Percentiles rank a stretch among this genome's conserved stretches.
Evolutionary conservation across 2,797 vertebrate species (phyloP).

Genomic region (Crax fasciolata): DNA sequence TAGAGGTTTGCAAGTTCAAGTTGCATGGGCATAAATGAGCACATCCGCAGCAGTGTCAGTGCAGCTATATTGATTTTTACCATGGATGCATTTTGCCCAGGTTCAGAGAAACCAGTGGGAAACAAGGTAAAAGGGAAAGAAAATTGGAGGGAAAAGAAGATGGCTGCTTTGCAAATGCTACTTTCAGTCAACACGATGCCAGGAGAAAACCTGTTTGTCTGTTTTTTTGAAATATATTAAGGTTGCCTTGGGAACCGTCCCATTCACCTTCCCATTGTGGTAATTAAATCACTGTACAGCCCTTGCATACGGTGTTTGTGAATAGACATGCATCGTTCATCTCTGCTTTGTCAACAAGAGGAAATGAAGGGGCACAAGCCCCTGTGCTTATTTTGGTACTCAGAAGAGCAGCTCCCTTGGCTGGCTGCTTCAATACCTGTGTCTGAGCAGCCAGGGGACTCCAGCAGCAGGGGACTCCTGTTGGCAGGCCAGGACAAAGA

Average conservation of each 20-base stretch:
- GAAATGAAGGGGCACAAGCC: background rate
- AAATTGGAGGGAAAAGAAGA: background rate
- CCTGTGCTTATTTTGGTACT: background rate
- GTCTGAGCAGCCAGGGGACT: background rate
- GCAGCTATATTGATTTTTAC: background rate
- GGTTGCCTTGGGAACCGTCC: constrained; percentile 46
- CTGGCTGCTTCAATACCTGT: background rate
- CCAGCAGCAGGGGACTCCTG: background rate
- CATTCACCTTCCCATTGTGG: background rate
- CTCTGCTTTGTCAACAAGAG: background rate
- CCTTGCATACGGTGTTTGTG: background rate
- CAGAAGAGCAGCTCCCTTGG: background rate
- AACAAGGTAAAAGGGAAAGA: background rate
- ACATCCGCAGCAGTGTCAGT: background rate
- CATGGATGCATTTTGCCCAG: background rate
- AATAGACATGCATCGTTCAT: background rate
- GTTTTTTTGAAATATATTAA: background rate
- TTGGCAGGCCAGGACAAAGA: background rate
- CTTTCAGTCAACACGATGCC: background rate
- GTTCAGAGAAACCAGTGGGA: background rate
- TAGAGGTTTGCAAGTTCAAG: background rate
- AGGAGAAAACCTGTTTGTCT: background rate
- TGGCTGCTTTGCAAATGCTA: background rate
- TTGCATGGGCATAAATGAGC: background rate
- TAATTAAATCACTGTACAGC: constrained; percentile 20